Evolutionary conservation across 2,113 vertebrate species (phyloP).

Genomic region (Ciconia boyciana): DNA sequence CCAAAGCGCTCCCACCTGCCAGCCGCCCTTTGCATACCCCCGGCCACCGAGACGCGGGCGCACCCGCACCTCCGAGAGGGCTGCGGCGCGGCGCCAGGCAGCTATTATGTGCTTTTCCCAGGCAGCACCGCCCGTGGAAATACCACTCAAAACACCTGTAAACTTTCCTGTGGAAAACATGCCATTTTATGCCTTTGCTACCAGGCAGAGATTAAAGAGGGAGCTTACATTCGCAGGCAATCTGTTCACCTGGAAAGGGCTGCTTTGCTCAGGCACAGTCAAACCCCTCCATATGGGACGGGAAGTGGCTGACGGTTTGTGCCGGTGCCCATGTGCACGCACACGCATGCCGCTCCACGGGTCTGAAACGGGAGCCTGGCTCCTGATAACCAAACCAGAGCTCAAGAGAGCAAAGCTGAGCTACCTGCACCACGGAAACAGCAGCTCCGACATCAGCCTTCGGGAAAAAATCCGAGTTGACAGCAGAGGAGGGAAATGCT

Average conservation of each 20-base stretch:
- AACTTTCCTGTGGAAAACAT: rapidly evolving
- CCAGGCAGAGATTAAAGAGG: background rate
- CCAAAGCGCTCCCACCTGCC: background rate
- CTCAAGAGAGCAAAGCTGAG: background rate
- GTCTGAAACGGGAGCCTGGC: background rate
- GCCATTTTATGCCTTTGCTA: background rate
- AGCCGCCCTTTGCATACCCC: rapidly evolving
- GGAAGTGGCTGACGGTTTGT: background rate
- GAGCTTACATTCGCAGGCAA: background rate
- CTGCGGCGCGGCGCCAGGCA: rapidly evolving
- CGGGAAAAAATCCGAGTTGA: background rate
- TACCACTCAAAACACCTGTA: background rate
- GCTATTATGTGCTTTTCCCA: background rate
- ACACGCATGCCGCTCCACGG: rapidly evolving
- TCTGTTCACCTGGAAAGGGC: background rate
- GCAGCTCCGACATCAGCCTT: background rate
- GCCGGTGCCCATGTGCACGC: background rate
- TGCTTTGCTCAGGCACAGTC: background rate
- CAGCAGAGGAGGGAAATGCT: background rate
- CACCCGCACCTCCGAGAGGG: rapidly evolving
- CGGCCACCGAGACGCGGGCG: background rate
- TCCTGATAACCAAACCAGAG: rapidly evolving
- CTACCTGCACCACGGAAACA: background rate
- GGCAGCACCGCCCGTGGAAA: background rate
- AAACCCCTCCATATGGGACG: background rate